Base-by-base conservation (phyloP, 1,140 invertebrate species). In the Dreissena rostriformis region DNA sequence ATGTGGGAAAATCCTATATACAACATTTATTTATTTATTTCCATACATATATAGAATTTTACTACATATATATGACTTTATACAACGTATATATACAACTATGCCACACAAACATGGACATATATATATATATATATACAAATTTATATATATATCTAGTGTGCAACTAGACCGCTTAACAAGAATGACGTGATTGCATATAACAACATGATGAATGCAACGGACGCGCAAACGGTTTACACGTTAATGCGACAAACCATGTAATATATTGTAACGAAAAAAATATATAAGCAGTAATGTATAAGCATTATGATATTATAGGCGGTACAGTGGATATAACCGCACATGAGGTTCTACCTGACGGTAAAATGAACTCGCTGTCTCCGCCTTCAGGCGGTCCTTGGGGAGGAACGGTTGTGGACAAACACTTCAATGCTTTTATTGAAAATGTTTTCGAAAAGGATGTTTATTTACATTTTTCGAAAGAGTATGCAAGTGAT, bases 401-500 rank as follows among this genome's bases (percentile, higher is more conserved):
- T 26, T 70, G 67, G 67, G 67, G 67, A 26, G 67, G 67, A 26
- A 70, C 67, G 0, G n/a, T 29, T 26, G 67, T 70, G 14, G 67
- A 70, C n/a, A 49, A n/a, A n/a, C 26, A 28, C 11, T 70, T 70
- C 11, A 49, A 70, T 39, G 29, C 8, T 10, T n/a, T 70, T 2
- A 22, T 70, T 39, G 29, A 26, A 26, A 0, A 39, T 39, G 0
- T 70, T 26, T 70, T 29, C 19, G 67, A 29, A n/a, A n/a, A 70
- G 28, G 26, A 70, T 39, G 67, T 70, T 12, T n/a, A n/a, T 11
- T 4, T 6, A 19, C 2, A 61, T 6, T 61, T 61, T 24, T 63
- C 61, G n/a, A 51, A 51, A 39, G 72, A 87, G 7, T 28, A 39
- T 8, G 72, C 1, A 17, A 55, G 67, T 68, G 85, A 83, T 26